These are phyloP conservation scores for Panthera tigris DNA, from an alignment of 2,113 vertebrate genomes.

Conservation along the genomic window DNA sequence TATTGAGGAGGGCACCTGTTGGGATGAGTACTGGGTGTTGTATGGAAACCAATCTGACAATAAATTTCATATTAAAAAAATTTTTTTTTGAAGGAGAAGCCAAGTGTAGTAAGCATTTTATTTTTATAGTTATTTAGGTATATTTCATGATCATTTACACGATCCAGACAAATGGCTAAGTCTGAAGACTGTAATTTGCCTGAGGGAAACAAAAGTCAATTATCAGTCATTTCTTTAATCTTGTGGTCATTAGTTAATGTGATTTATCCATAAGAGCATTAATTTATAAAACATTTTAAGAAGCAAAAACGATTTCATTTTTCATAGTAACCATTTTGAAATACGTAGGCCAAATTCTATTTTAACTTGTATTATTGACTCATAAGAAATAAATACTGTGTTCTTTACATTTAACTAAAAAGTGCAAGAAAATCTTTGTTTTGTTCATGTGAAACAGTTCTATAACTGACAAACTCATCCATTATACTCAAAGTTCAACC, in stretches of 20 bases:
- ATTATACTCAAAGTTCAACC: conserved; percentile 48
- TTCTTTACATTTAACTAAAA: conserved; percentile 46
- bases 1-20: too few species aligned
- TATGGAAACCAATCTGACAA: too few species aligned
- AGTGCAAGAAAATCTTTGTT: conserved; percentile 57
- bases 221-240: conserved; percentile 33
- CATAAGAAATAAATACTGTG: conserved; percentile 39
- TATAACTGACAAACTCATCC: conserved; percentile 41
- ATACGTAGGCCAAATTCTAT: conserved; percentile 29
- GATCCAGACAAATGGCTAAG: neutral
- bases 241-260: conserved; percentile 13
- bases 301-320: conserved; percentile 28
- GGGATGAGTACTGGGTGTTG: too few species aligned
- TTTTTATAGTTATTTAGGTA: conserved; percentile 28
- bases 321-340: conserved; percentile 43
- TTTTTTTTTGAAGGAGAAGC: neutral
- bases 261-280: conserved; percentile 34
- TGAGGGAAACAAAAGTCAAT: conserved; percentile 34
- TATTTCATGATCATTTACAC: conserved; percentile 46
- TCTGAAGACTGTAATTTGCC: conserved; percentile 7
- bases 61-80: too few species aligned
- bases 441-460: conserved; percentile 15
- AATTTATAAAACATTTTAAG: conserved; percentile 41
- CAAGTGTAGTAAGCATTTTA: conserved; percentile 18
- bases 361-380: conserved; percentile 45